Conservation (phyloP, 2,888 invertebrate species). For the Chloroclysta siterata region DNA sequence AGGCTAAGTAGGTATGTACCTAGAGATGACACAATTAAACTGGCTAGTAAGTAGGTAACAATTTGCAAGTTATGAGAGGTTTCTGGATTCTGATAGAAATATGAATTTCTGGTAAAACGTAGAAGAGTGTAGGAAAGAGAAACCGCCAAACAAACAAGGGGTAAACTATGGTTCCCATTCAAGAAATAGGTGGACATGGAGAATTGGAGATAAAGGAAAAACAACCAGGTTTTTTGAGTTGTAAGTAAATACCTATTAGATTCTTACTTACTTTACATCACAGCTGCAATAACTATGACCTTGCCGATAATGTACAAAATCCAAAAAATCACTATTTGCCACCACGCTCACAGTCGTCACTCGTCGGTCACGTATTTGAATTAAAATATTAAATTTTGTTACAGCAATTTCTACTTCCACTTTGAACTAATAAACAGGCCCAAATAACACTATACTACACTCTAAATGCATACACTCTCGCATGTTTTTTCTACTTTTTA, state of each 20-base stretch:
- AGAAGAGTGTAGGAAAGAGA: neutral
- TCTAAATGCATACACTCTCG: slow-evolving; percentile 9
- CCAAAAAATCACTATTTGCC: slow-evolving; percentile 46
- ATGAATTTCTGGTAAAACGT: too few relatives aligned
- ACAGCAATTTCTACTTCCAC: slow-evolving; percentile 2
- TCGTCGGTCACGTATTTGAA: slow-evolving; percentile 34
- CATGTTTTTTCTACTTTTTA: slow-evolving; percentile 2
- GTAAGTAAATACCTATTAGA: neutral
- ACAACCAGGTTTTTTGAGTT: neutral
- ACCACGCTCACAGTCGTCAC: slow-evolving; percentile 27
- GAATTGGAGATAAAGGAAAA: neutral
- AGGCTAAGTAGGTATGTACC: too few relatives aligned
- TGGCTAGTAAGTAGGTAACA: too few relatives aligned
- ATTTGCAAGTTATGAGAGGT: too few relatives aligned
- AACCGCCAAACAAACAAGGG: neutral
- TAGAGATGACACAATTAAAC: too few relatives aligned
- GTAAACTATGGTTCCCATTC: neutral
- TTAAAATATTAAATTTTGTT: slow-evolving; percentile 23
- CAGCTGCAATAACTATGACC: slow-evolving; percentile 61
- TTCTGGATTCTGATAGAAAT: too few relatives aligned
- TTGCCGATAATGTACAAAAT: slow-evolving; percentile 59
- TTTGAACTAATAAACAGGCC: slow-evolving; percentile 13
- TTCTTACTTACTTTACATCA: slow-evolving; percentile 68
- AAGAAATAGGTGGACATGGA: neutral
- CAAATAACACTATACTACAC: slow-evolving; percentile 2